phyloP scores from a whole-genome alignment of 2,888 invertebrate species.

The Tetranychus piercei region DNA sequence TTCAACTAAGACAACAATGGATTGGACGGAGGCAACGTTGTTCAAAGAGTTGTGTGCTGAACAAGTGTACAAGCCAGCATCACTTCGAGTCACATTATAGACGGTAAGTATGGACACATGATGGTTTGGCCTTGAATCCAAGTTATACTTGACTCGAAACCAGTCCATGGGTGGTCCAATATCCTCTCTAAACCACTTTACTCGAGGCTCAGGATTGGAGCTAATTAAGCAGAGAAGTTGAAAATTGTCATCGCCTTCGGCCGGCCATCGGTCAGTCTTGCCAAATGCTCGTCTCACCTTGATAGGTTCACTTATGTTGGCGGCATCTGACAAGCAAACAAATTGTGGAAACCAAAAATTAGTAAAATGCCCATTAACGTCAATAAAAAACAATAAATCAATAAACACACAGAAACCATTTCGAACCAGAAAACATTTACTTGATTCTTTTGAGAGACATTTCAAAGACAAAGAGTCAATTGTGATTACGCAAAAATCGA shows the following conservation, averaged over 20 bases:
- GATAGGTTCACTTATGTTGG: not conserved
- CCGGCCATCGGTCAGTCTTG: conserved; percentile 7
- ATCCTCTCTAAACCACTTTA: conserved; percentile 18
- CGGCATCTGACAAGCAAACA: not conserved
- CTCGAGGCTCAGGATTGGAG: conserved; percentile 16
- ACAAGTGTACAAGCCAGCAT: conserved; percentile 17
- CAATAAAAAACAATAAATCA: no score
- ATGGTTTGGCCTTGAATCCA: not conserved
- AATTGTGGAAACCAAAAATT: no score
- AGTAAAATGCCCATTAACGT: no score
- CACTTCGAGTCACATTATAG: conserved; percentile 12
- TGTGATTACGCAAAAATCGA: no score
- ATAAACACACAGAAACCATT: no score
- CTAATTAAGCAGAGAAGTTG: conserved; percentile 15
- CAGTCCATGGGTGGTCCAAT: conserved; percentile 17
- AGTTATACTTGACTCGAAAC: conserved; percentile 14
- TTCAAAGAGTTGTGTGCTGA: conserved; percentile 4
- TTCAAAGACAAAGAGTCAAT: no score
- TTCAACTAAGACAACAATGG: conserved; percentile 10
- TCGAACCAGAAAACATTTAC: no score
- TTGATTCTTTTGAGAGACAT: no score
- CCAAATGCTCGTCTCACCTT: not conserved
- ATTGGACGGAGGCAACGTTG: not conserved
- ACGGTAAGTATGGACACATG: conserved; percentile 14
- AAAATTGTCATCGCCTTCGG: conserved; percentile 17